Evolutionary conservation across 2,797 vertebrate genomes (phyloP).

Genomic region (Enteromius unitaeniatus): DNA sequence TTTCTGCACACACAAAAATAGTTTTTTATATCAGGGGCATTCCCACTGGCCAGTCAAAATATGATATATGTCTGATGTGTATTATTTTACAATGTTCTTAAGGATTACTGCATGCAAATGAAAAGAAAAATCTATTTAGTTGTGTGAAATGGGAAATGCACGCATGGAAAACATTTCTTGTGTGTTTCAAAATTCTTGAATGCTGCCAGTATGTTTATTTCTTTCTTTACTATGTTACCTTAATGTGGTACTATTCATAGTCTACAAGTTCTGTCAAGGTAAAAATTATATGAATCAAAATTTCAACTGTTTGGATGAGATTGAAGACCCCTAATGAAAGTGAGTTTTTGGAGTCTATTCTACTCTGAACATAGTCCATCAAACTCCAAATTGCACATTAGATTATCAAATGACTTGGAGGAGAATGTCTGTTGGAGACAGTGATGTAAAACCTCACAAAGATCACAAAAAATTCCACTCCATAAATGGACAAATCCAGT

Average conservation of each 20-base stretch:
- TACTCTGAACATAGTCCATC: neutral
- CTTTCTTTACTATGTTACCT: neutral
- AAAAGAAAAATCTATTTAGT: neutral
- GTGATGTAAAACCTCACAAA: constrained; percentile 16
- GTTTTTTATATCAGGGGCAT: neutral
- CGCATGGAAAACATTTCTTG: neutral
- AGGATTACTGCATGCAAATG: neutral
- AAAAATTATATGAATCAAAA: neutral
- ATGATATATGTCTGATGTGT: neutral
- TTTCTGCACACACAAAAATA: neutral
- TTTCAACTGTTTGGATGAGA: neutral
- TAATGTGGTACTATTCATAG: neutral
- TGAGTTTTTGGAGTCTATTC: neutral
- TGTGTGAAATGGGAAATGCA: neutral
- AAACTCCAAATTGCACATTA: neutral
- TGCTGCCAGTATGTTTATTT: neutral
- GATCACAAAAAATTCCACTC: constrained; percentile 49
- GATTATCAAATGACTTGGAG: constrained; percentile 24
- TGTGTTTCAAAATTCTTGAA: neutral
- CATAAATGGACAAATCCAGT: constrained; percentile 54
- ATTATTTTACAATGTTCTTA: neutral
- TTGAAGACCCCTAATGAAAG: neutral
- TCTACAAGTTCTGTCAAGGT: neutral
- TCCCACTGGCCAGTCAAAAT: neutral
- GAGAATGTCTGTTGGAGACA: constrained; percentile 6